Evolutionary conservation across 2,113 vertebrate genomes (phyloP), one percentile per base, ranked within the genome.

Genomic region (Marcusenius ussheri): DNA sequence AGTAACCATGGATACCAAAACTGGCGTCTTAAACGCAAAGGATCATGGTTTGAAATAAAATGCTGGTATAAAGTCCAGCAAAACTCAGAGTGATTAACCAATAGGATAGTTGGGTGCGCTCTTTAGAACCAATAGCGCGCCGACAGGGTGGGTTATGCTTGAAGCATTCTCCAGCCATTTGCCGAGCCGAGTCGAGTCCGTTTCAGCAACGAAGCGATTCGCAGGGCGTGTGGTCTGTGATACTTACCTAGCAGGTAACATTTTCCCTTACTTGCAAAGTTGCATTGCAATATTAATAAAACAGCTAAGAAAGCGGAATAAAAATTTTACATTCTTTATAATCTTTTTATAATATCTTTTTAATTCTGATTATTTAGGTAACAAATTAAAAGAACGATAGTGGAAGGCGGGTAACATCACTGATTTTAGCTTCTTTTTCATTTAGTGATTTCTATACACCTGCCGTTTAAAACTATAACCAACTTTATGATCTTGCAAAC

Each of bases 1-100:
- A 53, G 94, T 96, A 93, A 45, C 91, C 91, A 7, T 35, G 88
- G 93, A 62, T 88, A 95, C 93, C 42, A 5, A 1, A 1, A 56
- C 74, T 66, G 49, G 46, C 90, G 83, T 91, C 90, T 83, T 15
- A 9, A 7, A 5, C 93, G 94, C 95, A 94, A 93, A 31, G 96
- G 93, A 95, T 94, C 88, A 91, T 87, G 96, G 96, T 92, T 27
- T 91, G 95, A 96, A 93, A 96, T 94, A 96, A 96, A 96, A 95
- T 93, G 96, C 96, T 8, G 42, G 3, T 5, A 91, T 90, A 96
- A 94, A 96, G 31, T 70, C 94, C 95, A 0, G 91, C 58, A 86
- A 92, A 90, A 94, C 51, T 24, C 35, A 0, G 35, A 2, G 1
- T 0, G 21, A 1, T 3, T 1, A 85, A 5, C 96, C 95, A 96